Percentiles rank a stretch among this genome's conserved stretches.
These are phyloP conservation scores for Hydra vulgaris DNA, from an alignment of 30 jellyfish, hydroid and myxozoan species.

Conservation along the genomic window DNA sequence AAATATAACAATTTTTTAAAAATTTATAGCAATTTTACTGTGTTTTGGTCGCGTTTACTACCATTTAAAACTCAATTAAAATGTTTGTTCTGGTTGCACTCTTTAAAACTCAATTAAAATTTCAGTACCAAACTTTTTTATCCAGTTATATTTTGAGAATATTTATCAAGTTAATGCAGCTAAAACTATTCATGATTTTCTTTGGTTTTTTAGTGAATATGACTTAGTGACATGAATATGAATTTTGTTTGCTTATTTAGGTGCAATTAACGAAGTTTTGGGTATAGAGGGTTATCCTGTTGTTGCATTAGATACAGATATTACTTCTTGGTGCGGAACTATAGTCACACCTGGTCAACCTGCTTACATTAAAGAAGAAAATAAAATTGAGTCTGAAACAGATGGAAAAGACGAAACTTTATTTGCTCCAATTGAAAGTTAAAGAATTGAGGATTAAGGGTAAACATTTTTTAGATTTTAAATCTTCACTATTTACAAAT, in stretches of 20 bases:
- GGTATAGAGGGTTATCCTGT: conserved; percentile 41
- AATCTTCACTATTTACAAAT: no score
- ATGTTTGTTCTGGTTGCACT: no score
- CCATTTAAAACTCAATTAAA: no score
- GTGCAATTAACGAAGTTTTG: conserved; percentile 60
- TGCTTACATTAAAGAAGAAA: conserved; percentile 75
- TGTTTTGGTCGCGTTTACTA: no score
- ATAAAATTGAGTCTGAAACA: conserved; percentile 38
- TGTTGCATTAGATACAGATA: conserved; percentile 50
- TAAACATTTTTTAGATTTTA: no score
- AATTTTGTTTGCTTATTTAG: conserved; percentile 13
- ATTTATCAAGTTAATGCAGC: no score
- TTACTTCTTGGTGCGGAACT: conserved; percentile 95
- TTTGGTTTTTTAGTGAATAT: neutral
- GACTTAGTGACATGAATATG: neutral
- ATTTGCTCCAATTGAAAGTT: conserved; percentile 20
- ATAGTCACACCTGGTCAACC: conserved; percentile 85
- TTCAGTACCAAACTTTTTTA: no score
- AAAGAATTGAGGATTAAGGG: no score
- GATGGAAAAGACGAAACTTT: conserved; percentile 32
- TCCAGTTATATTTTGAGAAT: no score
- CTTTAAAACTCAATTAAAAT: no score
- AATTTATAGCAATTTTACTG: no score
- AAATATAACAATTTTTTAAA: no score
- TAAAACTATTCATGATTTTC: neutral